A percentile compares a stretch with the other conserved stretches of the same genome.
phyloP scores from a whole-genome alignment of 2,113 vertebrate species.

The Crotalus horridus region DNA sequence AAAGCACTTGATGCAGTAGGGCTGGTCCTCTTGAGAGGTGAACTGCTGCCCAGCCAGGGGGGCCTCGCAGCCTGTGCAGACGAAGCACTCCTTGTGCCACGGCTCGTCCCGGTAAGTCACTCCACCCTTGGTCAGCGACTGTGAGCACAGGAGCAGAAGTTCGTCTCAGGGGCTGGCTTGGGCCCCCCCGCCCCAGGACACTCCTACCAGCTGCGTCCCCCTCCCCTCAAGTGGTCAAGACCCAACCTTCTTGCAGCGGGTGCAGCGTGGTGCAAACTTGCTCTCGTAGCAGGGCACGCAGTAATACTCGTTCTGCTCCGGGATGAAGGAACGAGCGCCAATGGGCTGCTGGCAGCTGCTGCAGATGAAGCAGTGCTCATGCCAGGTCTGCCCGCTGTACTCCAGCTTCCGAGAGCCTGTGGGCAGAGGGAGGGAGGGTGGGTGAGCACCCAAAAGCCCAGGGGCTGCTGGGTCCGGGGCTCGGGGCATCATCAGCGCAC shows the following conservation, averaged over 20 bases:
- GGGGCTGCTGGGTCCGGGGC: neutral
- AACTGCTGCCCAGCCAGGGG: constrained; percentile 97
- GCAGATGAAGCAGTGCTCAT: constrained; percentile 94
- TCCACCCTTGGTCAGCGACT: constrained; percentile 95
- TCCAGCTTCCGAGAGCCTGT: constrained; percentile 95
- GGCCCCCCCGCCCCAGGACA: accelerated
- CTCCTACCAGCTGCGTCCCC: neutral
- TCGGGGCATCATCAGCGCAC: constrained; percentile 61
- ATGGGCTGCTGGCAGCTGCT: constrained; percentile 95
- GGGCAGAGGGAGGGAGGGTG: neutral
- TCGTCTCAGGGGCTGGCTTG: too few species aligned
- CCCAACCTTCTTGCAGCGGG: constrained; percentile 92
- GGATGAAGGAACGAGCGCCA: constrained; percentile 96
- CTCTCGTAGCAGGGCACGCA: constrained; percentile 96
- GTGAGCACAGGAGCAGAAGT: neutral
- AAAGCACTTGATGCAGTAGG: constrained; percentile 94
- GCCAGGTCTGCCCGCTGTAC: constrained; percentile 94
- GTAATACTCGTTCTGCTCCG: constrained; percentile 95
- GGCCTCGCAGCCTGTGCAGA: constrained; percentile 89
- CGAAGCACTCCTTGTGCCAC: constrained; percentile 97
- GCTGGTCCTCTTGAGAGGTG: constrained; percentile 93
- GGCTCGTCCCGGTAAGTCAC: constrained; percentile 97
- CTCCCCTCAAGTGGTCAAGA: neutral
- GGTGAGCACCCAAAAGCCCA: neutral
- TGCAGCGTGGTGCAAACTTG: constrained; percentile 96